A percentile compares a stretch with the other conserved stretches of the same genome.
Evolutionary conservation across 2,888 invertebrate species (phyloP).

Genomic region (Drosophila atroscutellata): DNA sequence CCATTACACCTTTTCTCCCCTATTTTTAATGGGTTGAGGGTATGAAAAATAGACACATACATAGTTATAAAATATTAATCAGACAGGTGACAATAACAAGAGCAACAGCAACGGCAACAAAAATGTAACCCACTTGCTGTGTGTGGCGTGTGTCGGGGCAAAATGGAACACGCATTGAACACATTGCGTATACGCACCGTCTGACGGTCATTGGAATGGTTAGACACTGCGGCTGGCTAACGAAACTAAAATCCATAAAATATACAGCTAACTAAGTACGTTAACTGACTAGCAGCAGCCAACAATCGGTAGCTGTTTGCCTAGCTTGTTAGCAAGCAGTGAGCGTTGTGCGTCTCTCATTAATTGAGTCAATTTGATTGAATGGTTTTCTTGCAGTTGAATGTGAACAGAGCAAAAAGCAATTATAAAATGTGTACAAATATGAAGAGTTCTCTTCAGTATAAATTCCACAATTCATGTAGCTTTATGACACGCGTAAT

Average conservation of each 20-base stretch:
- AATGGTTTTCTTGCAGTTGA: constrained; percentile 21
- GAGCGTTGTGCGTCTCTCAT: constrained; percentile 25
- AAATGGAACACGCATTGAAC: constrained; percentile 67
- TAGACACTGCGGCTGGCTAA: constrained; percentile 17
- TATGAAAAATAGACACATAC: background rate
- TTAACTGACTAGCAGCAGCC: constrained; percentile 53
- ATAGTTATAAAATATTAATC: constrained; percentile 67
- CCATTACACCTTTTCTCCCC: background rate
- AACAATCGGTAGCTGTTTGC: constrained; percentile 61
- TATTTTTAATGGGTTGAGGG: background rate
- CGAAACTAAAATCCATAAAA: constrained; percentile 7
- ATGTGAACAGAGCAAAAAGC: background rate
- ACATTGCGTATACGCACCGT: constrained; percentile 70
- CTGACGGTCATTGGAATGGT: constrained; percentile 60
- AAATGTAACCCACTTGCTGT: constrained; percentile 44
- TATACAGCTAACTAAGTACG: constrained; percentile 41
- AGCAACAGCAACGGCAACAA: constrained; percentile 43
- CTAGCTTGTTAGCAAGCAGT: constrained; percentile 60
- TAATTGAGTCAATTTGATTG: constrained; percentile 51
- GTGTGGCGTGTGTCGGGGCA: constrained; percentile 56
- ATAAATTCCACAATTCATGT: background rate
- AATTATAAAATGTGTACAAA: background rate
- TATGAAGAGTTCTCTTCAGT: background rate
- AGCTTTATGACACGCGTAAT: background rate
- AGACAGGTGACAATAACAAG: constrained; percentile 79